Conservation (phyloP, 2,113 vertebrate species). For the Condylura cristata region DNA sequence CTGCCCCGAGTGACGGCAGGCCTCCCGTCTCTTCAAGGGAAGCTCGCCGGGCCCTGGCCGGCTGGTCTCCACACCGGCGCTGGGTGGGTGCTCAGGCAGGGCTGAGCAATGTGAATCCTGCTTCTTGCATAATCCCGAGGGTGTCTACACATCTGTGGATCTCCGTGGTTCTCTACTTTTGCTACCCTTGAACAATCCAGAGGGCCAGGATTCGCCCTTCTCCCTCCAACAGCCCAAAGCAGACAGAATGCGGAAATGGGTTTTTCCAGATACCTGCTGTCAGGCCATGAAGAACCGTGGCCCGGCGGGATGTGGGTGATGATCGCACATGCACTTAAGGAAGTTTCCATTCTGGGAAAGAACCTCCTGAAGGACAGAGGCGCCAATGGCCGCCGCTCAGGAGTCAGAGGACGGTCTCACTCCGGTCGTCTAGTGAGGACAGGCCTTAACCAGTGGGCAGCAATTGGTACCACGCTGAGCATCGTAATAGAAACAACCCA, state of each 20-base stretch:
- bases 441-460: no score
- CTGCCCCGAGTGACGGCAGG: no score
- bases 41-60: no score
- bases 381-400: neutral
- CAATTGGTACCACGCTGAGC: neutral
- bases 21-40: accelerated
- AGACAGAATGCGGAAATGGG: neutral
- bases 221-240: neutral
- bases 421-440: no score
- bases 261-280: neutral
- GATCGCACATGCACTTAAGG: accelerated
- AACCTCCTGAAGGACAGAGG: neutral
- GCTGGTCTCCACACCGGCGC: neutral
- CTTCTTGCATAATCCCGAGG: no score
- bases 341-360: neutral
- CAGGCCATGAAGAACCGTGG: neutral
- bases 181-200: neutral
- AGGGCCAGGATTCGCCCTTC: neutral
- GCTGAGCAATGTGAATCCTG: no score
- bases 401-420: neutral
- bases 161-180: no score
- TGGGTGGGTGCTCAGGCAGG: no score
- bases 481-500: neutral
- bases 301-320: neutral
- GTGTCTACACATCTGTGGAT: no score